Evolutionary conservation across 2,113 vertebrate genomes (phyloP), one percentile per base, ranked within the genome.

Genomic region (Thermophis baileyi): DNA sequence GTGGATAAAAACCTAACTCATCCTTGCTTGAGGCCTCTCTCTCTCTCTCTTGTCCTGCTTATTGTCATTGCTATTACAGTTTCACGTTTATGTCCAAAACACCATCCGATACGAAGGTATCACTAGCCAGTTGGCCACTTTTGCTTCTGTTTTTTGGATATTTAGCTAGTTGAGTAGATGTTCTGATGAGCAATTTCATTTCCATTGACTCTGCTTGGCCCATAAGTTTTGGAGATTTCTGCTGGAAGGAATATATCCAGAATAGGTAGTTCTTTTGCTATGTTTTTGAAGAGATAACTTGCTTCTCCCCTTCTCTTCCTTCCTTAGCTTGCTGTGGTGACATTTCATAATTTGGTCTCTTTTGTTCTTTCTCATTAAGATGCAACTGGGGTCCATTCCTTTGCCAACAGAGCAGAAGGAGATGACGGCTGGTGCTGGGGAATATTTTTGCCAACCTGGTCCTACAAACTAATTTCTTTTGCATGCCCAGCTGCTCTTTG

Each of bases 111-210:
- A 90, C 44, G 30, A 60, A 86, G 92, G 74, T 40, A 50, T 24
- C 35, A 18, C 74, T 63, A 49, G 88, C 92, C 92, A 93, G 24
- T 54, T 90, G 88, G 88, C 92, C 47, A 30, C 54, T 47, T 85
- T 90, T 6, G 92, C 88, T 93, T 53, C 85, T 92, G 57, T 27
- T 85, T 89, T 60, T 93, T 93, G 88, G 92, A 87, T 90, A 93
- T 90, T 93, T 87, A 90, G 81, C 74, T 47, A 90, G 74, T 90
- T 86, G 74, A 85, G 74, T 86, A 60, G 88, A 86, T 25, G n/a
- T 89, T 87, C 92, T 93, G 49, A 86, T 90, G 92, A 46, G 53
- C 92, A 60, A 63, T 93, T 86, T 81, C 88, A 60, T 60, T 50
- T 93, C 88, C 57, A 9, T 86, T 60, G 85, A 81, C 89, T 87